phyloP scores from a whole-genome alignment of 2,797 vertebrate genomes.

The Onychomys torridus region DNA sequence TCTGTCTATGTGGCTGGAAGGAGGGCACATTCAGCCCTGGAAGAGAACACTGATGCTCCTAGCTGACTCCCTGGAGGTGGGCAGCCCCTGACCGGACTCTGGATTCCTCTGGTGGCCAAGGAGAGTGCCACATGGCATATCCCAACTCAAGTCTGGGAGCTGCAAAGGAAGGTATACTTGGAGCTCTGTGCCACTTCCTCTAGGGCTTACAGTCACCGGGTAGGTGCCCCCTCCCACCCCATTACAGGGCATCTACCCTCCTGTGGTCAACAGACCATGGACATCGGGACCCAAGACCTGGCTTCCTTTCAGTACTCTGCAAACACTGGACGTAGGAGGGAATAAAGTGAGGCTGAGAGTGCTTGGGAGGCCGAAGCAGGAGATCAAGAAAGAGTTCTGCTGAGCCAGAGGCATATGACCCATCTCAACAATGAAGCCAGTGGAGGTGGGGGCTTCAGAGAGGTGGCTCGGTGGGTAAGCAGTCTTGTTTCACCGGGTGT shows the following conservation, averaged over 20 bases:
- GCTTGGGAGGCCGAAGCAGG: not conserved
- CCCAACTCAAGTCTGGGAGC: not conserved
- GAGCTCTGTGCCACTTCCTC: not conserved
- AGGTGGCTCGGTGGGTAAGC: too few species aligned
- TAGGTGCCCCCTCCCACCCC: not conserved
- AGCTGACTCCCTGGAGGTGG: not conserved
- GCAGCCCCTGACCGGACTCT: not conserved
- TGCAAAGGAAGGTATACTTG: not conserved
- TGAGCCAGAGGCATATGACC: not conserved
- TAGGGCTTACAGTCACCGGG: not conserved
- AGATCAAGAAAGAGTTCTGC: not conserved
- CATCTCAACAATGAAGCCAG: not conserved
- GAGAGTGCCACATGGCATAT: not conserved
- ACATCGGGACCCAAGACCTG: not conserved
- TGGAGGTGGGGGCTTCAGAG: too few species aligned
- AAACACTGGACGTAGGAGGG: not conserved
- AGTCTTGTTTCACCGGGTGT: fast-evolving
- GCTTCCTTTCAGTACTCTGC: not conserved
- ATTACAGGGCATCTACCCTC: not conserved
- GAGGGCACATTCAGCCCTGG: not conserved
- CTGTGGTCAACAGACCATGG: not conserved
- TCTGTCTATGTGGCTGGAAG: not conserved
- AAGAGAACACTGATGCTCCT: not conserved
- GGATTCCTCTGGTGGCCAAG: not conserved
- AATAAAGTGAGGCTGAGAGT: too few species aligned